Base-by-base conservation (phyloP, 2,888 invertebrate species). In the Miltochrista miniata region DNA sequence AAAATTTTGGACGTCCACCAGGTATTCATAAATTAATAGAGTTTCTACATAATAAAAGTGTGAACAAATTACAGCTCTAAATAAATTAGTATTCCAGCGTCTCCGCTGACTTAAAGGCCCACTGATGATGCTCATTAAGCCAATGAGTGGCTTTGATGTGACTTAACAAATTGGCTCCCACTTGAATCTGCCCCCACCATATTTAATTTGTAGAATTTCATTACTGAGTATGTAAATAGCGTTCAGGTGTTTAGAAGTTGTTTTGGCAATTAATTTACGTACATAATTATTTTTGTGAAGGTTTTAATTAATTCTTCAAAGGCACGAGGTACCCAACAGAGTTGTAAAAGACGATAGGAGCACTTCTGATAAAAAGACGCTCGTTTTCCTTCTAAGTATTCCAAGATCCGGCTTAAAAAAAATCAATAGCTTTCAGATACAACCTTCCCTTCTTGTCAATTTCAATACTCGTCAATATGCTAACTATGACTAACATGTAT, bases 101-200 rank as follows among this genome's bases (percentile, higher is more conserved):
- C 36, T 29, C 44, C 46, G 49, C 40, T 14, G n/a, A 31, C n/a
- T 46, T 46, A 1, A 12, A 8, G 1, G 40, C 44, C 36, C 43
- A 45, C 49, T 54, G 36, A 57, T 54, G 55, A 52, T 40, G 43
- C 56, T 64, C 59, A 68, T 66, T 68, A 66, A 46, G 57, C 54
- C 64, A 64, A 61, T 68, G 55, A 64, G 56, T 51, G 45, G 45
- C 47, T 59, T 54, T 49, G 51, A 59, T 57, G 57, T 54, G 56
- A 46, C 49, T 59, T 56, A 64, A 61, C 56, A 61, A 56, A 61
- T 57, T 64, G 54, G 47, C 51, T 54, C 57, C 45, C 45, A 54
- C 54, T 45, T 45, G 43, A 49, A 43, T 48, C 18, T 18, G 35
- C 29, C 33, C 30, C 35, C 24, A 42, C 29, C 35, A 42, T 46